Evolutionary conservation across 2,888 invertebrate species (phyloP), one percentile per base, ranked within the genome.

Genomic region (Cosmopolites sordidus): DNA sequence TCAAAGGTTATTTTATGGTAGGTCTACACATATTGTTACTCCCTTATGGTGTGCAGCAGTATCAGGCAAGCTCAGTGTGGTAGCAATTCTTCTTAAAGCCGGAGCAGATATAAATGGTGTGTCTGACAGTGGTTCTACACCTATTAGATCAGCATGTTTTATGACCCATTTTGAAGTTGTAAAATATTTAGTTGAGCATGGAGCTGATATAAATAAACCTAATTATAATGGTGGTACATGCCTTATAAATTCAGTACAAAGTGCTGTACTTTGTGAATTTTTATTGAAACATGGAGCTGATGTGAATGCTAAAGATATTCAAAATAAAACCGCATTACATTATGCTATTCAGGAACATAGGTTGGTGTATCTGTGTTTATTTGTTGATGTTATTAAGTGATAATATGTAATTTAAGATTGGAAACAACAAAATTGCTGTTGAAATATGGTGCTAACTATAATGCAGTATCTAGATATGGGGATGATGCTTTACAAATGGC

Each of bases 31-130:
- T 76, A 80, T 80, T 66, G 93, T 91, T 1, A 91, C 92, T 11
- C 92, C 94, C 18, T 76, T 95, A 54, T 95, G 95, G 95, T 89
- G 89, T 76, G 92, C 94, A 1, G 89, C 92, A 2, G 94, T 94
- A 1, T 86, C 89, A 4, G 92, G 92, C 11, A 86, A 86, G 62
- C 72, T 92, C 11, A 78, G 79, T 38, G 86, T 90, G 60, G 83
- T 94, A 45, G 84, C 86, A 68, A 84, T 83, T 71, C 79, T 95
- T 50, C 81, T 90, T 15, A 79, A 83, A 54, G 83, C 89, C 64
- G 90, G 89, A 52, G 93, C 93, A 30, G 81, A 87, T 68, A 82
- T 94, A n/a, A 87, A 94, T 77, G 89, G 91, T 37, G 81, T 86
- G 39, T 90, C 89, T 0, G 93, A 93, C 76, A 86, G 88, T 17